Base-by-base conservation (phyloP, 2,888 invertebrate genomes). In the Pediacus dermestoides region DNA sequence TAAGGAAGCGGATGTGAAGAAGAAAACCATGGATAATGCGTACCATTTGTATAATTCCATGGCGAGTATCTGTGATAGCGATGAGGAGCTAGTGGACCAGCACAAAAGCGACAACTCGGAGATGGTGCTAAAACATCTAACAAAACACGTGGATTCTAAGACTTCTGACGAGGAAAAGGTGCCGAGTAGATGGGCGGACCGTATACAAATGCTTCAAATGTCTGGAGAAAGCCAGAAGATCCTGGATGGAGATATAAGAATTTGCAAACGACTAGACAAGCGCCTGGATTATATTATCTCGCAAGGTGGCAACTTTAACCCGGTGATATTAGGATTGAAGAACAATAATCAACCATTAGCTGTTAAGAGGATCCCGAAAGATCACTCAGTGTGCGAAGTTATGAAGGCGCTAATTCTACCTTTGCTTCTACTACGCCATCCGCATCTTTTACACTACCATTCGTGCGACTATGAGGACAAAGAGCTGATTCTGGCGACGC, bases 311-410 rank as follows among this genome's bases (percentile, higher is more conserved):
- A 66, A 64, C 42, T 70, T 68, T 42, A 68, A 67, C 9, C 54
- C 62, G 2, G 61, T 70, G 1, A 64, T 65, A 37, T 46, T 71
- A 25, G 70, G 67, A 6, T 48, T 70, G 16, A 61, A 63, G 39
- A 36, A 46, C 8, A 55, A 53, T 40, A 56, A 63, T 39, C 55
- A 57, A 31, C 58, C 65, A 1, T 42, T 66, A 16, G 64, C 64
- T 2, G 55, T 65, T 4, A 63, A 63, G 41, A 50, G 54, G 28
- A 53, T 61, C 2, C 50, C 48, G 2, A 52, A 50, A 31, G 50
- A 55, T 14, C 50, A 53, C 38, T 48, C 50, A 18, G 51, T 61
- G 9, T 55, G 57, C 11, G 48, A 55, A 37, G 42, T 57, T 10
- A 46, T 67, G 27, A 60, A 61, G 41, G 41, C 47, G n/a, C 43